Base-by-base conservation (phyloP, 2,113 vertebrate species). In the Pachyramphus minor region DNA sequence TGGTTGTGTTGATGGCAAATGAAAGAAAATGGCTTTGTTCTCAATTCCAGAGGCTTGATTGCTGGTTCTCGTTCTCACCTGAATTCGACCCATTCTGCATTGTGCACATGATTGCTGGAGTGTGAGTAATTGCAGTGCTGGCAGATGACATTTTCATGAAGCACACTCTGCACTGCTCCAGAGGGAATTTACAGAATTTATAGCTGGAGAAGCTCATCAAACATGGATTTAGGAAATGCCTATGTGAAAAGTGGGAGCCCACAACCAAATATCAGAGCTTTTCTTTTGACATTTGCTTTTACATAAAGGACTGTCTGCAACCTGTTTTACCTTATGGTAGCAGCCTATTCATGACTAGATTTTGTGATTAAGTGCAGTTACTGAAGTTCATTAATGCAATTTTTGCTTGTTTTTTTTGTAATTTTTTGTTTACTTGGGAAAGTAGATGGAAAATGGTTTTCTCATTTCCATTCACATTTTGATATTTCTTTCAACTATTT, bases 1-100 rank as follows among this genome's bases (percentile, higher is more conserved):
- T 98, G 98, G 98, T 97, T 97, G 97, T 98, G 98, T 98, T 98
- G 98, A 98, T 96, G 97, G 98, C 98, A 98, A 98, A 98, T 98
- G 98, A 98, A 98, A 98, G 98, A 98, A 98, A 98, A 98, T 98
- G 98, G 98, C 98, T 98, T 98, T 98, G 98, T 98, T 98, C 98
- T 98, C 98, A 97, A 96, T 98, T 97, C 98, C 97, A 97, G 96
- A 90, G 96, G 96, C 98, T 98, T 98, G 98, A 98, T 98, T 98
- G 98, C 98, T 86, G 98, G 98, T 98, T 98, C 98, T 98, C 96
- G 72, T 98, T 96, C 98, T 98, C 98, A 98, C 98, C 98, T 98
- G 98, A 98, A 98, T 98, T 97, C 97, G 93, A 98, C 98, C 98
- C 97, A 96, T 97, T 98, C 98, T 89, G 97, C 97, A 97, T 98